These are phyloP conservation scores for Kryptolebias marmoratus DNA, from an alignment of 2,113 vertebrate species.

Conservation along the genomic window DNA sequence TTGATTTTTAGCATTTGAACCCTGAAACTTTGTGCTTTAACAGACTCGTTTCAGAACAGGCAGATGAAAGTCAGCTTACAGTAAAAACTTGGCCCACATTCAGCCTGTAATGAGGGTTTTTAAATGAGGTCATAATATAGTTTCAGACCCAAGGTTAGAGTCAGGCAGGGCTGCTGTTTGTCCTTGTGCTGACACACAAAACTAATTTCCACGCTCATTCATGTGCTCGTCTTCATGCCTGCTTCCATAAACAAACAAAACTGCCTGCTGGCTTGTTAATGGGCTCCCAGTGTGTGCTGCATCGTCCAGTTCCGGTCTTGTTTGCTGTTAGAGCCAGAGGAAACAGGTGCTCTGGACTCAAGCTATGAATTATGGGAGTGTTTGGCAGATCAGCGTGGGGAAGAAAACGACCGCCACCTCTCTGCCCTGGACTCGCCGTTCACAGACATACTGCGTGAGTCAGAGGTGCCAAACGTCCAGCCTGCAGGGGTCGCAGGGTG, in stretches of 20 bases:
- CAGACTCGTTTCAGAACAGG: not conserved
- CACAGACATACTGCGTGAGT: conserved; percentile 52
- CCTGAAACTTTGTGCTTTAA: not conserved
- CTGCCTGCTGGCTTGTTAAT: conserved; percentile 53
- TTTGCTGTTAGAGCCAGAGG: conserved; percentile 33
- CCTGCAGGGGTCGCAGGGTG: conserved; percentile 33
- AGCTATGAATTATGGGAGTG: conserved; percentile 44
- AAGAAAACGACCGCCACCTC: conserved; percentile 9
- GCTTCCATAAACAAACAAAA: conserved; percentile 7
- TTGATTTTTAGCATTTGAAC: not conserved
- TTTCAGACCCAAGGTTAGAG: not conserved
- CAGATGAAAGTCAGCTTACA: not conserved
- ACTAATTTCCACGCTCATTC: conserved; percentile 12
- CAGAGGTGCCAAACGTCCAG: conserved; percentile 61
- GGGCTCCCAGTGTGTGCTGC: conserved; percentile 39
- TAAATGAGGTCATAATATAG: not conserved
- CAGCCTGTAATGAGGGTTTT: not conserved
- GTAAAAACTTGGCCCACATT: not conserved
- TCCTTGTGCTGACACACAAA: conserved; percentile 34
- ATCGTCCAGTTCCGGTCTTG: conserved; percentile 17
- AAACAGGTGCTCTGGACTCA: conserved; percentile 32
- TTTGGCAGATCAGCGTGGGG: conserved; percentile 29
- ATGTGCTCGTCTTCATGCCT: not conserved
- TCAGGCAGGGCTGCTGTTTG: conserved; percentile 7
- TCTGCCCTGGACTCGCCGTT: conserved; percentile 18